Percentiles rank a stretch among this genome's conserved stretches.
Evolutionary conservation across 2,113 vertebrate genomes (phyloP).

Genomic region (Oncorhynchus mykiss): DNA sequence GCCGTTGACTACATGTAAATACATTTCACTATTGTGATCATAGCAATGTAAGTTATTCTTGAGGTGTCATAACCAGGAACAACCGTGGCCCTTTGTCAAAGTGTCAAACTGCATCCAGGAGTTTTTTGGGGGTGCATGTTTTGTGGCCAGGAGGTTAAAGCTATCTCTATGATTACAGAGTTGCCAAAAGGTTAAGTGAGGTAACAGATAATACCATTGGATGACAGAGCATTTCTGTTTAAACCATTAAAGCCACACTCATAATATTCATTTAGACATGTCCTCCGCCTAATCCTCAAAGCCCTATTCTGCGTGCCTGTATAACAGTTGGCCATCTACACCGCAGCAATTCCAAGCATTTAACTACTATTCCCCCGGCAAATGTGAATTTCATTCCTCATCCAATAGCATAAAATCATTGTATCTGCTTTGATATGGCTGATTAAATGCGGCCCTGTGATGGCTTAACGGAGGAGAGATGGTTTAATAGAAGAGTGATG

Average conservation of each 20-base stretch:
- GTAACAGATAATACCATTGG: neutral
- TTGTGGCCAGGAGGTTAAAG: too few species aligned
- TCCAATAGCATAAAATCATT: constrained; percentile 31
- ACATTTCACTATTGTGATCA: neutral
- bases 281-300: neutral
- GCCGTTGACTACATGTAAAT: neutral
- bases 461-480: neutral
- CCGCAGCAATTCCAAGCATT: constrained; percentile 12
- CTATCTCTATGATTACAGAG: neutral
- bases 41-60: too few species aligned
- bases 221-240: neutral
- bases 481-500: constrained; percentile 10
- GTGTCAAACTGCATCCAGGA: too few species aligned
- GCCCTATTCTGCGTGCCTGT: neutral
- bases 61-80: too few species aligned
- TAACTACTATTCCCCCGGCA: neutral
- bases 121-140: too few species aligned
- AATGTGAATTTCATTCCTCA: constrained; percentile 25
- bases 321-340: constrained; percentile 1
- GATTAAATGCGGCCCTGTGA: neutral
- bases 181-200: neutral
- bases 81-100: too few species aligned
- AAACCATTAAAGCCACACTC: neutral
- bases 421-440: constrained; percentile 31
- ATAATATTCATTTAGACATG: neutral